These are phyloP conservation scores for Myripristis murdjan DNA, from an alignment of 2,797 vertebrate species.

Conservation along the genomic window DNA sequence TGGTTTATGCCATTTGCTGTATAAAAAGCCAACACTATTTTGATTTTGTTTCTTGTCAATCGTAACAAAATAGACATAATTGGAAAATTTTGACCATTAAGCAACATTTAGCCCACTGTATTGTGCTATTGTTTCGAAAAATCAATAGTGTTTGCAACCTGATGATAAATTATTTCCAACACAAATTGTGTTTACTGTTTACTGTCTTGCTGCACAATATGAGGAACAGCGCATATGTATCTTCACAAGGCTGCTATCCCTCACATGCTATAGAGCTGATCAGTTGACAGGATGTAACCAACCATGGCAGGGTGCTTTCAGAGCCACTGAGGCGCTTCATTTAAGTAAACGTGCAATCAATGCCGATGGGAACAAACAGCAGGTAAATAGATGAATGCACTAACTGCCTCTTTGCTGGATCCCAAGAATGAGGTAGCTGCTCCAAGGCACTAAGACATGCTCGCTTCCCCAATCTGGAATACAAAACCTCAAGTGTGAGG, in stretches of 20 bases:
- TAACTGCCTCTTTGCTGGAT: slow-evolving; percentile 37
- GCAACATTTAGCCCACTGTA: background rate
- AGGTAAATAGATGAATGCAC: slow-evolving; percentile 52
- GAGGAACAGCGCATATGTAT: slow-evolving; percentile 37
- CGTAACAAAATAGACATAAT: too few relatives aligned
- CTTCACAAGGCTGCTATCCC: slow-evolving; percentile 49
- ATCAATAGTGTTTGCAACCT: background rate
- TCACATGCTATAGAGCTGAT: slow-evolving; percentile 63
- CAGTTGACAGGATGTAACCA: slow-evolving; percentile 72
- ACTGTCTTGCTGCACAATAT: slow-evolving; percentile 30
- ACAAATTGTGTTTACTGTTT: background rate
- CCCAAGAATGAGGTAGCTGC: background rate
- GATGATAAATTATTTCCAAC: slow-evolving; percentile 4
- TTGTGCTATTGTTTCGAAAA: background rate
- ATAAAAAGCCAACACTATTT: too few relatives aligned
- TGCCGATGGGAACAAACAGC: slow-evolving; percentile 62
- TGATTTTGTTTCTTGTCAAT: too few relatives aligned
- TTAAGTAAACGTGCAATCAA: slow-evolving; percentile 76
- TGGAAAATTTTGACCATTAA: background rate
- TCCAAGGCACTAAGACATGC: background rate
- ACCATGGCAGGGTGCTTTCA: slow-evolving; percentile 71
- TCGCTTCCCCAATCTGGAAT: slow-evolving; percentile 9
- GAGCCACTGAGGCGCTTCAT: slow-evolving; percentile 70
- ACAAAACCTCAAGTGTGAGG: slow-evolving; percentile 10
- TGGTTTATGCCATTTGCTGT: too few relatives aligned